A percentile compares a stretch with the other conserved stretches of the same genome.
phyloP scores from a whole-genome alignment of 2,797 vertebrate genomes.

The Tapera naevia region DNA sequence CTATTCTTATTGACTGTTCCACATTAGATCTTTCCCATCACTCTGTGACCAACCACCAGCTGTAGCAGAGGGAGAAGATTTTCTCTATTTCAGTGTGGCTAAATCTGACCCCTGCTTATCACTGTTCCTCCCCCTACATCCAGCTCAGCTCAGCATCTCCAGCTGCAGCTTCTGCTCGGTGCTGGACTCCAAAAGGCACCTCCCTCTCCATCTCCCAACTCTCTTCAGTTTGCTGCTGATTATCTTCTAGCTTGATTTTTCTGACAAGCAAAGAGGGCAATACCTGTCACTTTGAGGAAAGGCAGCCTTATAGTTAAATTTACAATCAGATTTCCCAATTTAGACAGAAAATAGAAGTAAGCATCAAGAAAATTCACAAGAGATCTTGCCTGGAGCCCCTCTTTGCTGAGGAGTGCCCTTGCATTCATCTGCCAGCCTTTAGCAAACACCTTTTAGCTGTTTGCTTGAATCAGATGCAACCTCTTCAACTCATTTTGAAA shows the following conservation, averaged over 20 bases:
- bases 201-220: neutral
- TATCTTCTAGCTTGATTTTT: neutral
- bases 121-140: neutral
- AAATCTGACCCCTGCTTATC: neutral
- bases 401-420: neutral
- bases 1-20: neutral
- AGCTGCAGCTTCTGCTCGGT: fast-evolving
- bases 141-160: neutral
- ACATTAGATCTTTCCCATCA: neutral
- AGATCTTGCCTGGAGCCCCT: neutral
- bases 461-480: neutral
- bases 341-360: neutral
- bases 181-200: neutral
- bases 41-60: neutral
- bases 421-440: neutral
- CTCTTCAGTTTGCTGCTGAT: neutral
- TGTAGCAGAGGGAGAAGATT: neutral
- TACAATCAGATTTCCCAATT: neutral
- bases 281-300: neutral
- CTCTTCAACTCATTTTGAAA: neutral
- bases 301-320: neutral
- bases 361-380: neutral
- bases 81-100: fast-evolving
- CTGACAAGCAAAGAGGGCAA: fast-evolving
- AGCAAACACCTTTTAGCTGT: neutral